Percentiles rank a stretch among this genome's conserved stretches.
Evolutionary conservation across 2,113 vertebrate species (phyloP).

Genomic region (Aleadryas rufinucha): DNA sequence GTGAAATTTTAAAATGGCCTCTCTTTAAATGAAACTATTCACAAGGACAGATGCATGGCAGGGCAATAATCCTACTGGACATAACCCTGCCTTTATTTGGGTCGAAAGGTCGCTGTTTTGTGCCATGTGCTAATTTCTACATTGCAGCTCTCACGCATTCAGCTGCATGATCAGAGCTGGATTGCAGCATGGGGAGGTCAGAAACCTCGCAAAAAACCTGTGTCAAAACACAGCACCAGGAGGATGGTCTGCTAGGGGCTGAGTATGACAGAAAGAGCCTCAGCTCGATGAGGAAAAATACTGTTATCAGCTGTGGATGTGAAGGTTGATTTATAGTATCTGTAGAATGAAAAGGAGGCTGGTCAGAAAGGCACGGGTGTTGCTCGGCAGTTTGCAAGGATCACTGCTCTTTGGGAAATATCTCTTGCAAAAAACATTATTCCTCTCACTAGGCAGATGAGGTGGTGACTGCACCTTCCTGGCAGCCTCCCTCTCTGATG

Average conservation of each 20-base stretch:
- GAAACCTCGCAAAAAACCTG: not conserved
- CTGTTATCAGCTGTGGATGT: not conserved
- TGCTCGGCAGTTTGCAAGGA: not conserved
- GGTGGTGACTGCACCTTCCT: not conserved
- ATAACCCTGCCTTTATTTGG: not conserved
- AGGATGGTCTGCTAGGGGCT: not conserved
- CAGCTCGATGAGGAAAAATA: not conserved
- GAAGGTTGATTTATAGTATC: not conserved
- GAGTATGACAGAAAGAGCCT: not conserved
- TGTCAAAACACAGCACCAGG: not conserved
- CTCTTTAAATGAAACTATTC: not conserved
- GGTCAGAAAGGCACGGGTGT: not conserved
- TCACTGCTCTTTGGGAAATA: not conserved
- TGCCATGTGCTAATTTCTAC: not conserved
- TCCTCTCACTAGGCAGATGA: not conserved
- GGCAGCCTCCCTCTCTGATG: not conserved
- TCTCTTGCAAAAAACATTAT: not conserved
- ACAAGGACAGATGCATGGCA: not conserved
- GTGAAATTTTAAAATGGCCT: not conserved
- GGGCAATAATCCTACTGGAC: not conserved
- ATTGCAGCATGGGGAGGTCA: not conserved
- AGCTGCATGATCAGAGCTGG: not conserved
- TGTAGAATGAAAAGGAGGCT: not conserved
- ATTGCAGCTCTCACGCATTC: rapidly evolving
- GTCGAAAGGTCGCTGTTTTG: not conserved